These are phyloP conservation scores for Xyrauchen texanus DNA, from an alignment of 2,113 vertebrate genomes.

Conservation along the genomic window DNA sequence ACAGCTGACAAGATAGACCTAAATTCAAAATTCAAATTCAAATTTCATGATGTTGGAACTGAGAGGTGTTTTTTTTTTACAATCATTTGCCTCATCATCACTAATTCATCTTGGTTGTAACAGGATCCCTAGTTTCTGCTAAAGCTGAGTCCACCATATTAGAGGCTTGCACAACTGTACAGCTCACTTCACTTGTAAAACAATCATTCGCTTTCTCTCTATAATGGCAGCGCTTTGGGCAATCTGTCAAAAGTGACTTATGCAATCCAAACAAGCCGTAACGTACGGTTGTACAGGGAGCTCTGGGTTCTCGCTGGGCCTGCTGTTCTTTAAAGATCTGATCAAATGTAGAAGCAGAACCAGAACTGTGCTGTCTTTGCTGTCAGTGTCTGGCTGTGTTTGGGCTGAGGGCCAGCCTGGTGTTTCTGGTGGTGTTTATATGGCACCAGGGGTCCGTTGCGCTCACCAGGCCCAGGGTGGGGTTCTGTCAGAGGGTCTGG, in stretches of 20 bases:
- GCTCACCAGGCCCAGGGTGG: not conserved
- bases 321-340: slow-evolving; percentile 41
- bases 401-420: slow-evolving; percentile 18
- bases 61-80: slow-evolving; percentile 1
- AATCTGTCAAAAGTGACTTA: slow-evolving; percentile 60
- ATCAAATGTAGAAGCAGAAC: slow-evolving; percentile 37
- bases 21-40: no score
- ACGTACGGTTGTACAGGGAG: slow-evolving; percentile 5
- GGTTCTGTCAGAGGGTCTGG: slow-evolving; percentile 4
- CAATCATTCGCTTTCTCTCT: slow-evolving; percentile 15
- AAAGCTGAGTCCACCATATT: slow-evolving; percentile 26
- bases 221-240: slow-evolving; percentile 17
- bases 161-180: slow-evolving; percentile 4
- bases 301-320: slow-evolving; percentile 33
- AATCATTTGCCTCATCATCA: slow-evolving; percentile 17
- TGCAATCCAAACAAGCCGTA: slow-evolving; percentile 62
- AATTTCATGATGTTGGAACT: not conserved
- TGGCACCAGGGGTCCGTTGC: not conserved
- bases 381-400: slow-evolving; percentile 25
- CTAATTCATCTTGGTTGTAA: slow-evolving; percentile 46
- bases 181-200: slow-evolving; percentile 33
- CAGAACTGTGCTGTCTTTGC: not conserved
- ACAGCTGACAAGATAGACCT: not conserved
- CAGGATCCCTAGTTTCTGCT: slow-evolving; percentile 32
- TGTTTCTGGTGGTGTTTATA: slow-evolving; percentile 35